Evolutionary conservation across 2,797 vertebrate species (phyloP).

Genomic region (Huso huso): DNA sequence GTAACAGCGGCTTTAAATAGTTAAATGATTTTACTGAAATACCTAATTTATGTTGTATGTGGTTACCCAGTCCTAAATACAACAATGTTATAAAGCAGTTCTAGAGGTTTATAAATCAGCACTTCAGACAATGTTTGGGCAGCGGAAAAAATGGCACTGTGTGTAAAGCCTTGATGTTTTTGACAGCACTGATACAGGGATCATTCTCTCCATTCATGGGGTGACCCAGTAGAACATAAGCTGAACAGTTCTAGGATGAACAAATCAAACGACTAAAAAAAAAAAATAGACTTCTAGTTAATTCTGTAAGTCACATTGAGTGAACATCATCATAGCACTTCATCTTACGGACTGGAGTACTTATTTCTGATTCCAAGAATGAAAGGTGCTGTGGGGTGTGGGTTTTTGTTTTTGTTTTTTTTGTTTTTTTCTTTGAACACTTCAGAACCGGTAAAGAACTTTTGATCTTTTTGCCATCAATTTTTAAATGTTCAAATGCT

Average conservation of each 20-base stretch:
- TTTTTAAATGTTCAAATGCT: constrained; percentile 2
- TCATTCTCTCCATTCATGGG: neutral
- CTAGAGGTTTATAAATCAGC: neutral
- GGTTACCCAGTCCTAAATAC: neutral
- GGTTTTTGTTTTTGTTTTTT: too few species aligned
- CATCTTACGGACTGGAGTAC: too few species aligned
- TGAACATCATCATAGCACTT: neutral
- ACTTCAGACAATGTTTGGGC: neutral
- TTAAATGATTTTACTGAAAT: neutral
- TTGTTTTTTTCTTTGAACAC: too few species aligned
- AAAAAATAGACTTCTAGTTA: neutral
- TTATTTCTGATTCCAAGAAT: too few species aligned
- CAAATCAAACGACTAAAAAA: neutral
- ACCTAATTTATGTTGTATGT: constrained; percentile 1
- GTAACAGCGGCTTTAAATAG: neutral
- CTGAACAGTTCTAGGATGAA: neutral
- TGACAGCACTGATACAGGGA: neutral
- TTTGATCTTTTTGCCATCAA: too few species aligned
- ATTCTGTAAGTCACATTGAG: neutral
- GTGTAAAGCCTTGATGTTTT: neutral
- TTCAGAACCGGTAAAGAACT: too few species aligned
- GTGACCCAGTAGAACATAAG: neutral
- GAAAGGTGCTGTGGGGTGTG: too few species aligned
- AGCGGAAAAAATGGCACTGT: constrained; percentile 1
- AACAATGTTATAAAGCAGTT: neutral